Evolutionary conservation across 2,888 invertebrate species (phyloP), one percentile per base, ranked within the genome.

Genomic region (Hymenopus coronatus): DNA sequence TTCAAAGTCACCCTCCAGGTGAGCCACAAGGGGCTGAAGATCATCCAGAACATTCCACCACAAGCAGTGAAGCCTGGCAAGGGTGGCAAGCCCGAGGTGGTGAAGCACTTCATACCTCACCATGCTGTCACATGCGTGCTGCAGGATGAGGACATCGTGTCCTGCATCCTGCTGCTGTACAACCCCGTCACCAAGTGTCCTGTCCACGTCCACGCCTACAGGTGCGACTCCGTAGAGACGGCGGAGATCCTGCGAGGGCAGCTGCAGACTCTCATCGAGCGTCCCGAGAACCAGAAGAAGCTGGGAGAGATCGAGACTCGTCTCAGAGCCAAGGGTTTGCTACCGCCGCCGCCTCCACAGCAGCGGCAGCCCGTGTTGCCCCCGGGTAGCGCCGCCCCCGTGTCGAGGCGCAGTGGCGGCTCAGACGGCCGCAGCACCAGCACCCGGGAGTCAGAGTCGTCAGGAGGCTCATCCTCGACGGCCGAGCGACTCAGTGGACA

Each of bases 141-240:
- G 91, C 98, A 98, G 91, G 96, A 97, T 90, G 97, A 97, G 89
- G 99, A 99, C 92, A 96, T 99, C 83, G 98, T 99, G 84, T 98
- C 98, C 2, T 98, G 98, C 91, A 98, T 99, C 89, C 95, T 99
- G 91, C 94, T 99, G 85, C 95, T 99, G 1, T 98, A 98, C 93
- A 99, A 99, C 94, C 98, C 99, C 0, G 96, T 98, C 89, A 98
- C 98, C 14, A 97, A 97, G 91, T 98, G 98, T 92, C 98, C 98
- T 0, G 96, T 99, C 40, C 99, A 99, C 92, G 98, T 98, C 3
- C 99, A 99, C 93, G 98, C 98, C 88, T 99, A 96, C 93, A 81
- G 90, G 4, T 98, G 98, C 93, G 99, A 99, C 93, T 98, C 98
- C 15, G 96, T 98, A 91, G 97, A 98, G 92, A 99, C 99, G 28